Evolutionary conservation across 2,797 vertebrate genomes (phyloP), one percentile per base, ranked within the genome.

Genomic region (Enteromius mattozi): DNA sequence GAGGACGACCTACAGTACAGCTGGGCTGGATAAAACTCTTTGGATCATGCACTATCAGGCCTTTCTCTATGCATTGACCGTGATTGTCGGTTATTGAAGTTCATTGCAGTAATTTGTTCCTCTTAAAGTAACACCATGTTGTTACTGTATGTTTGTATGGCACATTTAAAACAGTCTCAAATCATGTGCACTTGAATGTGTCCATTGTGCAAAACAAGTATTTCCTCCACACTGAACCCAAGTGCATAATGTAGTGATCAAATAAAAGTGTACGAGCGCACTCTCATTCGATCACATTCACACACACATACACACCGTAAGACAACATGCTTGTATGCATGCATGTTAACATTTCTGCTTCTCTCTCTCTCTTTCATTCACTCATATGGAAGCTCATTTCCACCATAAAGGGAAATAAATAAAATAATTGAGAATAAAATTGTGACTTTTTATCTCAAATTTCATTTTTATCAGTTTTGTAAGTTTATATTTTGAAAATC

Each of bases 11-110:
- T 76, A 71, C 42, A 86, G 83, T 77, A 68, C 80, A 84, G 82
- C 70, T 56, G 81, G 78, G 54, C 47, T 79, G 69, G 61, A 81
- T 66, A 27, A 61, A 80, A 85, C 74, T 90, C 85, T 88, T 90
- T 90, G 86, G 89, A 80, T 88, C 86, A 85, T 90, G 86, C 86
- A 90, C 72, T 69, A 82, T 85, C 77, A 81, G 80, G 83, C 83
- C 86, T 80, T 84, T 86, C 68, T 47, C 61, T 63, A 75, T 66
- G 63, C 76, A 27, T 37, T 76, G 72, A 82, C 87, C 70, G 33
- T 85, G 89, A 88, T 87, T 88, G 89, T 88, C 89, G 77, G 66
- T 77, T 78, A 54, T 49, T 83, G n/a, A 33, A 85, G 83, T 80
- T 79, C 79, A 45, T 72, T 84, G 83, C 78, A 45, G 87, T 63